Evolutionary conservation across 2,888 invertebrate genomes (phyloP).

Genomic region (Scaptomyza flava): DNA sequence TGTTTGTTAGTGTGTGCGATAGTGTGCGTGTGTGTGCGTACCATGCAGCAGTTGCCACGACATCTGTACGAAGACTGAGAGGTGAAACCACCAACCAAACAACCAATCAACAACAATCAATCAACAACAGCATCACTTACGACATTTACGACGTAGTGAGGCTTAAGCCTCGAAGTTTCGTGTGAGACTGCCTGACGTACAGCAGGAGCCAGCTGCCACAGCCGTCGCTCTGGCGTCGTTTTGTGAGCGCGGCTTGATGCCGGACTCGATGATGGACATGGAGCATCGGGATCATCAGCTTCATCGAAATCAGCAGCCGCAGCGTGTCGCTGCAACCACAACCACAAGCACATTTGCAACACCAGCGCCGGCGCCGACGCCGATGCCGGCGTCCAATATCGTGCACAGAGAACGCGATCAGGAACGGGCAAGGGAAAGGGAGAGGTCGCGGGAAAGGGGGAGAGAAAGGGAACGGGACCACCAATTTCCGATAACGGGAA

Average conservation of each 20-base stretch:
- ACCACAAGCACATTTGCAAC: conserved; percentile 58
- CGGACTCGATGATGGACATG: conserved; percentile 78
- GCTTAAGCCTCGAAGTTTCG: conserved; percentile 4
- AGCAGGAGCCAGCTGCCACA: conserved; percentile 33
- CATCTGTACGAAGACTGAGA: not conserved
- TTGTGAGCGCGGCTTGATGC: conserved; percentile 78
- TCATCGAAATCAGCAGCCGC: conserved; percentile 61
- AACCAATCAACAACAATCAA: not conserved
- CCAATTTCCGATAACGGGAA: conserved; percentile 38
- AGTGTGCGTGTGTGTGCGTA: not conserved
- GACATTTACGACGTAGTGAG: conserved; percentile 1
- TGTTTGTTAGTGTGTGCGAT: not conserved
- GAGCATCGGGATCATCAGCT: conserved; percentile 74
- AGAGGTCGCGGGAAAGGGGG: conserved; percentile 3
- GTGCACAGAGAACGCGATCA: conserved; percentile 29
- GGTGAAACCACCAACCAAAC: not conserved
- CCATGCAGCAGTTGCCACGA: conserved; percentile 2
- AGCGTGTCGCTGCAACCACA: conserved; percentile 47
- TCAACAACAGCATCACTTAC: conserved; percentile 1
- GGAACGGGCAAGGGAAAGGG: conserved; percentile 20
- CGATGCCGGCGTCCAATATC: not conserved
- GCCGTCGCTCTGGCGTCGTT: conserved; percentile 72
- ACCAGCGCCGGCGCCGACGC: conserved; percentile 52
- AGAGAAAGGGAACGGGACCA: conserved; percentile 30
- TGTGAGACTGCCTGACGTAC: conserved; percentile 11